A percentile compares a stretch with the other conserved stretches of the same genome.
Evolutionary conservation across 2,888 invertebrate genomes (phyloP).

Genomic region (Ochropleura plecta): DNA sequence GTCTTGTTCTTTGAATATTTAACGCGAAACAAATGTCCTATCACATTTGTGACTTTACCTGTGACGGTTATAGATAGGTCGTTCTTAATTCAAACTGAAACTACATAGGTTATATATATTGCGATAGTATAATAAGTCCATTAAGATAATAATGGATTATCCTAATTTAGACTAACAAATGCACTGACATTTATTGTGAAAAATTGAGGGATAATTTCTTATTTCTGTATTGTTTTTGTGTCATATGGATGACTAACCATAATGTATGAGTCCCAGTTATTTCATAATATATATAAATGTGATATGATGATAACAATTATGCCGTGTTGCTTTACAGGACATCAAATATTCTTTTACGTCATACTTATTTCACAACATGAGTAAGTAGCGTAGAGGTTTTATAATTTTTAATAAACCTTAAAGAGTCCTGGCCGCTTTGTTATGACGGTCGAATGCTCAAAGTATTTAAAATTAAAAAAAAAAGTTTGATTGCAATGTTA

Average conservation of each 20-base stretch:
- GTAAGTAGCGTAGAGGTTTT: too few relatives aligned
- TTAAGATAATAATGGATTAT: not conserved
- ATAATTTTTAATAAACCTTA: too few relatives aligned
- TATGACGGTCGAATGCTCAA: too few relatives aligned
- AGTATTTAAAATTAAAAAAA: too few relatives aligned
- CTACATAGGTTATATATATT: not conserved
- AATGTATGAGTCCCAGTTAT: too few relatives aligned
- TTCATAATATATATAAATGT: too few relatives aligned
- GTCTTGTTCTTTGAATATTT: conserved; percentile 90
- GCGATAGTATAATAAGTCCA: not conserved
- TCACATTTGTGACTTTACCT: conserved; percentile 70
- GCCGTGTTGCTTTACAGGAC: not conserved
- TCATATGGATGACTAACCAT: too few relatives aligned
- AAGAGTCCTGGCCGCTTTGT: too few relatives aligned
- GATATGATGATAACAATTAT: too few relatives aligned
- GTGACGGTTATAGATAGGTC: conserved; percentile 45
- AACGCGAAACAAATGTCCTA: conserved; percentile 81
- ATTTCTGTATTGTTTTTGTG: too few relatives aligned
- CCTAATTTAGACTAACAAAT: not conserved
- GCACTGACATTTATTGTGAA: not conserved
- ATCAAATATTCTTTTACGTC: not conserved
- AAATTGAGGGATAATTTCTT: not conserved
- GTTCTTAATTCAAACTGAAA: conserved; percentile 17
- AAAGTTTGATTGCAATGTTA: too few relatives aligned
- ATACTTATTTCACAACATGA: not conserved